Evolutionary conservation across 2,113 vertebrate genomes (phyloP).

Genomic region (Pogonocichla stellata): DNA sequence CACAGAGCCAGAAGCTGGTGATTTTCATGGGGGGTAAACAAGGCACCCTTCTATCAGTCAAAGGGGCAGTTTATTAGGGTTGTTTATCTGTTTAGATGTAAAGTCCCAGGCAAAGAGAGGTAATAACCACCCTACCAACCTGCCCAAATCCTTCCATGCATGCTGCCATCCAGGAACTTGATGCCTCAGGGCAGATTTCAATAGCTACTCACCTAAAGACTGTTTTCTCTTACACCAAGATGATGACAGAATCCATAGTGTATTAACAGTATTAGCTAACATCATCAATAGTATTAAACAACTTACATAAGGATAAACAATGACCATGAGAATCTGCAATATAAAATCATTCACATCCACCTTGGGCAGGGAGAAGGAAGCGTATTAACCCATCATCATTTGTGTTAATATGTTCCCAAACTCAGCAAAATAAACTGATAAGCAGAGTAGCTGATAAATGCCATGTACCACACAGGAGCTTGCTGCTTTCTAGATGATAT

Average conservation of each 20-base stretch:
- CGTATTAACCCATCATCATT: background rate
- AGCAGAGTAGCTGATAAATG: background rate
- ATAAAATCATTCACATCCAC: background rate
- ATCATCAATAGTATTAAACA: background rate
- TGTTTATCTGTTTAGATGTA: background rate
- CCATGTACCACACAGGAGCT: accelerated
- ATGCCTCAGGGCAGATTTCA: background rate
- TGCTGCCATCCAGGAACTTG: background rate
- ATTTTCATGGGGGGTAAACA: background rate
- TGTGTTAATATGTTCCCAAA: background rate
- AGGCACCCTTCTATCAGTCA: accelerated
- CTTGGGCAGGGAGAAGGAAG: background rate
- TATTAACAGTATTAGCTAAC: too few species aligned
- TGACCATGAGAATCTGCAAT: accelerated
- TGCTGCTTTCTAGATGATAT: background rate
- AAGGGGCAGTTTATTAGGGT: background rate
- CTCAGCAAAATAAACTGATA: background rate
- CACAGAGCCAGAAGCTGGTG: too few species aligned
- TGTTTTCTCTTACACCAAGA: background rate
- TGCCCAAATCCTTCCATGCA: background rate
- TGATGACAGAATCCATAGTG: accelerated
- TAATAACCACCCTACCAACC: background rate
- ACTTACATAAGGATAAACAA: background rate
- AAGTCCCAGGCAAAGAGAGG: background rate
- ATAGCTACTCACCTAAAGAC: background rate